Evolutionary conservation across 1,140 invertebrate species (phyloP).

Genomic region (Zaprionus kolodkinae): DNA sequence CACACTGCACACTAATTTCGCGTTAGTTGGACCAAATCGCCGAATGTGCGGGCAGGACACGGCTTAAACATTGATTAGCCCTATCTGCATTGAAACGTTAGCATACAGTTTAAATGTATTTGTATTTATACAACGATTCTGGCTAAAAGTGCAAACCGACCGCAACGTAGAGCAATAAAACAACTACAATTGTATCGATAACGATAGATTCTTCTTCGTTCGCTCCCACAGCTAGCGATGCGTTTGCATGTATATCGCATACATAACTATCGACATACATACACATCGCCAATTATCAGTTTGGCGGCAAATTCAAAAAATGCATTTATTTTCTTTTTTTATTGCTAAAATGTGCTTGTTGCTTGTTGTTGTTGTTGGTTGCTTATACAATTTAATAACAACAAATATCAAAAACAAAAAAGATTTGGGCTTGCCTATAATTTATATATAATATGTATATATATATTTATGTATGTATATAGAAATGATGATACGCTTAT

Average conservation of each 20-base stretch:
- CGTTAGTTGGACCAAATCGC: not conserved
- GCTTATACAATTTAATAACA: slow-evolving; percentile 56
- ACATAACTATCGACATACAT: not conserved
- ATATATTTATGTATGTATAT: not conserved
- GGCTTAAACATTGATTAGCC: not conserved
- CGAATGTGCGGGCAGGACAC: not conserved
- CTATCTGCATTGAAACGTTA: not conserved
- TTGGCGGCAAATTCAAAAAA: slow-evolving; percentile 14
- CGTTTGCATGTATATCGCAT: not conserved
- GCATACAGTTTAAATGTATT: slow-evolving; percentile 5
- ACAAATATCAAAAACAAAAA: slow-evolving; percentile 53
- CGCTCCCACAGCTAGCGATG: not conserved
- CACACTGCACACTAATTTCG: slow-evolving; percentile 28
- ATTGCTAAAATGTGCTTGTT: slow-evolving; percentile 29
- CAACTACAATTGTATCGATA: slow-evolving; percentile 12
- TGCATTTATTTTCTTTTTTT: slow-evolving; percentile 8
- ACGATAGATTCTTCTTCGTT: not conserved
- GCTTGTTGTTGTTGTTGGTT: slow-evolving; percentile 8
- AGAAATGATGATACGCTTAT: slow-evolving; percentile 50
- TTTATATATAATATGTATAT: slow-evolving; percentile 17
- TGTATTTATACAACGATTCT: not conserved
- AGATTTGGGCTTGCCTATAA: slow-evolving; percentile 47
- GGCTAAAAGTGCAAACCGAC: slow-evolving; percentile 21
- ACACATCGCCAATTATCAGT: not conserved
- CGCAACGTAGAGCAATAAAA: slow-evolving; percentile 16